Evolutionary conservation across 2,113 vertebrate species (phyloP).

Genomic region (Sterrhoptilus dennistouni): DNA sequence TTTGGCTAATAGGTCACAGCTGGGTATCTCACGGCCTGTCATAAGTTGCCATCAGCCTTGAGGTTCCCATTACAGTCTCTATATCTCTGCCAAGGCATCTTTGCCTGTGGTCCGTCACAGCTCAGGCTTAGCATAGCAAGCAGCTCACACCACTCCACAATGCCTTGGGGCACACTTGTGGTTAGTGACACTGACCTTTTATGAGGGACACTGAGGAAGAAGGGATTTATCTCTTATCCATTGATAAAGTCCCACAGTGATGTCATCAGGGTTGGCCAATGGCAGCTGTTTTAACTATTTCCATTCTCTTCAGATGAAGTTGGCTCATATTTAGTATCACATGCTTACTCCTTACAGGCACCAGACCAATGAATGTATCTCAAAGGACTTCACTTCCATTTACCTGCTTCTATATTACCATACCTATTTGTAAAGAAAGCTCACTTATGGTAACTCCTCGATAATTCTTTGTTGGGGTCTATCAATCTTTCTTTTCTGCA

Average conservation of each 20-base stretch:
- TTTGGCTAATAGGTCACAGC: not conserved
- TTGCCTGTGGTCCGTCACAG: not conserved
- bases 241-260: not conserved
- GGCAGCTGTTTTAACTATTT: not conserved
- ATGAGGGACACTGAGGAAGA: not conserved
- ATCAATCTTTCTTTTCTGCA: not conserved
- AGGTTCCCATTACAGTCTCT: not conserved
- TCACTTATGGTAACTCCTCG: not conserved
- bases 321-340: not conserved
- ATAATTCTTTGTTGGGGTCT: not conserved
- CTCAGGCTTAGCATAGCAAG: not conserved
- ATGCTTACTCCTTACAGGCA: not conserved
- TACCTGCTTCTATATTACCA: not conserved
- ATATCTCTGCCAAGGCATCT: not conserved
- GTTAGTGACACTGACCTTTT: not conserved
- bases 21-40: not conserved
- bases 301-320: not conserved
- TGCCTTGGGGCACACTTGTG: fast-evolving
- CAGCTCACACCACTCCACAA: fast-evolving
- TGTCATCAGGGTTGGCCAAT: not conserved
- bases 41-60: not conserved
- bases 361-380: not conserved
- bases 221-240: not conserved
- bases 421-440: not conserved
- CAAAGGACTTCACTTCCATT: not conserved